phyloP scores from a whole-genome alignment of 2,797 vertebrate genomes.

The Muscicapa comitata region DNA sequence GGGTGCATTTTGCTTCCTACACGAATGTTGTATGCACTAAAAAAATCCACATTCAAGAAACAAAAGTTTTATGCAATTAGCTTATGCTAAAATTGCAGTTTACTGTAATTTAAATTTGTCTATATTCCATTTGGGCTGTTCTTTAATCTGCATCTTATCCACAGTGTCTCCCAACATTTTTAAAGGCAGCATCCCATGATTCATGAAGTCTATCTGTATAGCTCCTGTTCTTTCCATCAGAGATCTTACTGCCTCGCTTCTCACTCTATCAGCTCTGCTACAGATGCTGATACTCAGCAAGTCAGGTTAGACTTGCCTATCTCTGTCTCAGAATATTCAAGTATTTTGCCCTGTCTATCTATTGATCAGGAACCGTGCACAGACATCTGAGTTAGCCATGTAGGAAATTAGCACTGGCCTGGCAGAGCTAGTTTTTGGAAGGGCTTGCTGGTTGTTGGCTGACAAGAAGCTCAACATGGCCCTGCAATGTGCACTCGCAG shows the following conservation, averaged over 20 bases:
- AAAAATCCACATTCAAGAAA: background rate
- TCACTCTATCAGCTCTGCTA: background rate
- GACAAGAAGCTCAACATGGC: background rate
- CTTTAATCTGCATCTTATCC: background rate
- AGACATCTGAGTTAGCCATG: background rate
- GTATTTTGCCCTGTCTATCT: background rate
- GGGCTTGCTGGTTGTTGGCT: background rate
- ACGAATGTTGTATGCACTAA: background rate
- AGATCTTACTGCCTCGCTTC: background rate
- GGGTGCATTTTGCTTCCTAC: background rate
- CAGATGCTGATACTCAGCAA: background rate
- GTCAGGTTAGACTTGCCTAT: background rate
- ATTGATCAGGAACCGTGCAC: background rate
- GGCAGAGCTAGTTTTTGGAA: background rate
- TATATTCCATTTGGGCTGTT: background rate
- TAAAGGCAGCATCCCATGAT: background rate
- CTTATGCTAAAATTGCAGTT: background rate
- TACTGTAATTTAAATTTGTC: background rate
- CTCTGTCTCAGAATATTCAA: background rate
- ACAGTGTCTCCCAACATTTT: background rate
- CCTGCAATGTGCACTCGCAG: rapidly evolving
- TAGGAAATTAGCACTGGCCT: background rate
- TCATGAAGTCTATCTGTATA: background rate
- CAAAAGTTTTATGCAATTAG: background rate
- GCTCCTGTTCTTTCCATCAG: background rate